Conservation (phyloP, 1,140 invertebrate species). For the Heliconius congener region DNA sequence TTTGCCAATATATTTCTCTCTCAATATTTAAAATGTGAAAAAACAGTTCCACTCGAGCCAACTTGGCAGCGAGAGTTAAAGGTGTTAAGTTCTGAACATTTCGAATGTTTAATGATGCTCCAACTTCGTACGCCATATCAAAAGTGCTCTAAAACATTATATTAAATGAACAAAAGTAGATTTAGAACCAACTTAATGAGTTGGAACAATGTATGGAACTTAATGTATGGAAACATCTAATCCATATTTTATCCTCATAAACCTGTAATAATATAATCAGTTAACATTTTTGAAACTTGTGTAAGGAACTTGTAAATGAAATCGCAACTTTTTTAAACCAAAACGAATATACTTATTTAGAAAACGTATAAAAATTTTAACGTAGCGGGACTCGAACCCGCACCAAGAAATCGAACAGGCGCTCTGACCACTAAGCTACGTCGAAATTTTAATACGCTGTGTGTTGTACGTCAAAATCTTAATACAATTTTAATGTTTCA, state of each 20-base stretch:
- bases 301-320: no score
- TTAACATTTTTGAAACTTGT: no score
- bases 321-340: no score
- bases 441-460: no score
- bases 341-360: no score
- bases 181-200: background rate
- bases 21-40: conserved; percentile 97
- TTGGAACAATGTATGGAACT: background rate
- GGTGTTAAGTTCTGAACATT: conserved; percentile 96
- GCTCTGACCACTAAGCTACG: no score
- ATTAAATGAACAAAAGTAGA: background rate
- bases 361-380: no score
- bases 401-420: no score
- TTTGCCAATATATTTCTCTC: conserved; percentile 98
- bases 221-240: background rate
- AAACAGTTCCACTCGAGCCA: conserved; percentile 96
- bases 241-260: background rate
- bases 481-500: no score
- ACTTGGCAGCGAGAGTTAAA: conserved; percentile 95
- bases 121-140: conserved; percentile 96
- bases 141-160: conserved; percentile 88
- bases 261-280: no score
- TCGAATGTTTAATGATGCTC: conserved; percentile 90
- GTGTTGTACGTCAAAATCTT: no score
- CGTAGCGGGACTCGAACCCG: no score